phyloP scores from a whole-genome alignment of 2,113 vertebrate species.

The Callipepla squamata region DNA sequence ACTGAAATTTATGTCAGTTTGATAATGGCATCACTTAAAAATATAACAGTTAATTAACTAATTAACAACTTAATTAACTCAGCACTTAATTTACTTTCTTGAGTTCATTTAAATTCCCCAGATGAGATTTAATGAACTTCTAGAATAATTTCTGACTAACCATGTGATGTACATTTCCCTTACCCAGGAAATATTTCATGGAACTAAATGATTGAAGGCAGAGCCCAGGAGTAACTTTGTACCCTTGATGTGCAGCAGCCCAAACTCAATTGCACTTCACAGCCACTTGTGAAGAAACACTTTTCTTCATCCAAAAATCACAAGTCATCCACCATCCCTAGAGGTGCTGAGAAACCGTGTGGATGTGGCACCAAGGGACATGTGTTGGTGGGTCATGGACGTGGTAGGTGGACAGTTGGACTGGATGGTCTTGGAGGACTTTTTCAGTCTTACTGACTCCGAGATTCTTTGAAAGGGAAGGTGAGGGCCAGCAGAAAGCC shows the following conservation, averaged over 20 bases:
- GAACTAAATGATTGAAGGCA: slow-evolving; percentile 73
- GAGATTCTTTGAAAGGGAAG: too few relatives aligned
- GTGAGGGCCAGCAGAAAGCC: too few relatives aligned
- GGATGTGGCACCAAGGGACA: too few relatives aligned
- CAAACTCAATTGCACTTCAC: background rate
- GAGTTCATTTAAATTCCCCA: slow-evolving; percentile 82
- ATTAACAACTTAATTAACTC: slow-evolving; percentile 89
- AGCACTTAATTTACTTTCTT: slow-evolving; percentile 85
- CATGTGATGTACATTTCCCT: slow-evolving; percentile 68
- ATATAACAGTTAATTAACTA: slow-evolving; percentile 86
- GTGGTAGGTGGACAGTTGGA: too few relatives aligned
- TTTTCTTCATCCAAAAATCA: too few relatives aligned
- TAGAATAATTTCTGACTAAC: slow-evolving; percentile 79
- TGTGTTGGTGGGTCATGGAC: too few relatives aligned
- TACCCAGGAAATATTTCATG: slow-evolving; percentile 68
- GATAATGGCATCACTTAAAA: slow-evolving; percentile 83
- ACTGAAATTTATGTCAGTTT: slow-evolving; percentile 83
- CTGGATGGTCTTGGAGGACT: too few relatives aligned
- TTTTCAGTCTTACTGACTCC: too few relatives aligned
- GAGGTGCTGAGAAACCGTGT: too few relatives aligned
- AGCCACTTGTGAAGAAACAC: too few relatives aligned
- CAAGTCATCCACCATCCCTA: too few relatives aligned
- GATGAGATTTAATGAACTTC: slow-evolving; percentile 82
- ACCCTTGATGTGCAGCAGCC: background rate
- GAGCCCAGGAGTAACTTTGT: slow-evolving; percentile 21